Conservation (phyloP, 2,113 vertebrate species). For the Myxocyprinus asiaticus region DNA sequence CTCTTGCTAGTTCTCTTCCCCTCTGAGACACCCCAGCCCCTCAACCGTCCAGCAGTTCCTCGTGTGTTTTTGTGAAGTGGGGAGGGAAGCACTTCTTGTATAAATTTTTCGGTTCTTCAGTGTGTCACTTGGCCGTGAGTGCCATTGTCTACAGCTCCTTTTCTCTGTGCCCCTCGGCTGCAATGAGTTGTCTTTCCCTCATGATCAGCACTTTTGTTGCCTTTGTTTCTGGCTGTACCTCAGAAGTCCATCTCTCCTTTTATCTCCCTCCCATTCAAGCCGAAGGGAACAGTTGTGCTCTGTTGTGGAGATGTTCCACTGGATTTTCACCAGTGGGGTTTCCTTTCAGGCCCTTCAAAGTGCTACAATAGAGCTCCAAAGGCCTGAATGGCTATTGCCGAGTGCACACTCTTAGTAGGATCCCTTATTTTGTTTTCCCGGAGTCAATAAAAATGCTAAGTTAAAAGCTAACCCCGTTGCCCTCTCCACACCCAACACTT, state of each 20-base stretch:
- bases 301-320: conserved; percentile 99
- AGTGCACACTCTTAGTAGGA: conserved; percentile 94
- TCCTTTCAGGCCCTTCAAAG: conserved; percentile 96
- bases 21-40: conserved; percentile 79
- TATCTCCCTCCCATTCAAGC: conserved; percentile 98
- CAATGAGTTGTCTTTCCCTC: conserved; percentile 97
- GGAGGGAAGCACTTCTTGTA: conserved; percentile 88
- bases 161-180: conserved; percentile 79
- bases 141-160: conserved; percentile 83
- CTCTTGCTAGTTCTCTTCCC: conserved; percentile 33
- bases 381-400: conserved; percentile 95
- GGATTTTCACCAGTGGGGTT: conserved; percentile 99
- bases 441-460: conserved; percentile 99
- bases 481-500: conserved; percentile 67
- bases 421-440: conserved; percentile 98
- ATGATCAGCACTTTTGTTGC: conserved; percentile 99
- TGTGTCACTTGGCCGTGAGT: conserved; percentile 94
- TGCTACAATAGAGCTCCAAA: conserved; percentile 89
- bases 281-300: conserved; percentile 98
- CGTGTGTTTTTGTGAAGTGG: conserved; percentile 78
- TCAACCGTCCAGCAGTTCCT: conserved; percentile 87
- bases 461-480: conserved; percentile 80
- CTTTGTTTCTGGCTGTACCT: conserved; percentile 98
- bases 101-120: conserved; percentile 98
- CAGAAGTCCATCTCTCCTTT: conserved; percentile 99